phyloP scores from a whole-genome alignment of 2,888 invertebrate species.

The Ceriagrion tenellum region DNA sequence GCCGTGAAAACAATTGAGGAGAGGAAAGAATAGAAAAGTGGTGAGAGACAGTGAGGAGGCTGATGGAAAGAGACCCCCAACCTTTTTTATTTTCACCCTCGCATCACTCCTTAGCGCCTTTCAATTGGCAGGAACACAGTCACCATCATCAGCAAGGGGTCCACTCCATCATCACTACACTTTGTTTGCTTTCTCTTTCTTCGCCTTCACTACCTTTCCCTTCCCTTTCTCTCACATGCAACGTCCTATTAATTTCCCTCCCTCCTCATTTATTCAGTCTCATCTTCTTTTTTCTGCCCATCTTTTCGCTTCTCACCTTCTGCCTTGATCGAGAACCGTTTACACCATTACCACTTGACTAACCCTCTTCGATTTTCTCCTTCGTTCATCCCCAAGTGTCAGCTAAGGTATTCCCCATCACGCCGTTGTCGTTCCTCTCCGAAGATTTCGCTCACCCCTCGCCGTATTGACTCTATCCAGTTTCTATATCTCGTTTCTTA shows the following conservation, averaged over 20 bases:
- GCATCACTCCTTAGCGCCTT: slow-evolving; percentile 50
- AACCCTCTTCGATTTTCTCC: not conserved
- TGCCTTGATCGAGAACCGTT: not conserved
- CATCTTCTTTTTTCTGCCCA: not conserved
- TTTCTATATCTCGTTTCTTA: not conserved
- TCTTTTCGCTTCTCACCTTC: not conserved
- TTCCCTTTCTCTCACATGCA: not conserved
- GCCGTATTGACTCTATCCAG: not conserved
- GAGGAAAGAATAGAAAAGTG: not conserved
- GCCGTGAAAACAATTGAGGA: not conserved
- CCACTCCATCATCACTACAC: slow-evolving; percentile 55
- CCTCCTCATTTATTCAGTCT: not conserved
- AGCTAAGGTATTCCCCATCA: no score
- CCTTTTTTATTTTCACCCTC: slow-evolving; percentile 43
- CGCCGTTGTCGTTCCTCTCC: not conserved
- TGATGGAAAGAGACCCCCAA: slow-evolving; percentile 28
- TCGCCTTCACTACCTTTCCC: not conserved
- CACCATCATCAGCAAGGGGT: slow-evolving; percentile 9
- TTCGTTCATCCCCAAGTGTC: not conserved
- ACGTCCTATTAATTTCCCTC: not conserved
- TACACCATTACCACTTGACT: not conserved
- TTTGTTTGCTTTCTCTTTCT: slow-evolving; percentile 19
- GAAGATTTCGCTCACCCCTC: not conserved
- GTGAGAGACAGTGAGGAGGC: not conserved
- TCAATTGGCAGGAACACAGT: slow-evolving; percentile 52